Base-by-base conservation (phyloP, 1,140 invertebrate genomes). In the Aleiodes sp. region DNA sequence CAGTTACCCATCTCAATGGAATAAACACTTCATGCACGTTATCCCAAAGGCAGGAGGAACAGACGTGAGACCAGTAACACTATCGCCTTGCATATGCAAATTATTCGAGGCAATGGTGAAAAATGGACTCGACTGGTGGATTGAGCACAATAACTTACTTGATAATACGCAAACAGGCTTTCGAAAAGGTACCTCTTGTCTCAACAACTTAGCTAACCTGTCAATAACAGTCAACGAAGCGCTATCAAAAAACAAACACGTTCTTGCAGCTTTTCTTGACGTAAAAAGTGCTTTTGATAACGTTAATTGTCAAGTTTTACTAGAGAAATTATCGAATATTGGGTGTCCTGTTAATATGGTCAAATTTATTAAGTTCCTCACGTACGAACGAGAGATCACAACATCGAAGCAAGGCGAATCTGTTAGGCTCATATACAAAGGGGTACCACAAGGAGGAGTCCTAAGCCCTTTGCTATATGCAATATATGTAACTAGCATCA, bases 401-500 rank as follows among this genome's bases (percentile, higher is more conserved):
- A 59, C 10, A 21, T 56, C 6, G 46, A 56, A 21, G 4, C 26
- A 12, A 29, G 24, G 21, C 7, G n/a, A 63, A 16, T 29, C 28
- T 10, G 9, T 2, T 14, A 35, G 28, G 2, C 19, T 16, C 4
- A 33, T 43, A 3, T 31, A 43, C 41, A 71, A 71, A 21, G 75
- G 74, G 12, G 70, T 77, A 9, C 71, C 75, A 2, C 73, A 77
- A 52, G 74, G 75, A 14, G 67, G 63, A 6, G 68, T 75, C 1
- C 57, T 76, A 2, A 67, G 65, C 29, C 73, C 73, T 0, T 7
- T 71, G 1, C 61, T 76, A 4, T 75, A 71, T 39, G 26, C 59
- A 12, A 61, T 76, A 4, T 75, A 73, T 26, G 68, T 70, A 7
- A 33, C 65, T 1, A 41, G 73, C 28, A 71, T 72, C 6, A 31